Evolutionary conservation across 37 sponge, comb jelly and placozoan genomes (phyloP), one percentile per base, ranked within the genome.

Genomic region (Geodia barretti): DNA sequence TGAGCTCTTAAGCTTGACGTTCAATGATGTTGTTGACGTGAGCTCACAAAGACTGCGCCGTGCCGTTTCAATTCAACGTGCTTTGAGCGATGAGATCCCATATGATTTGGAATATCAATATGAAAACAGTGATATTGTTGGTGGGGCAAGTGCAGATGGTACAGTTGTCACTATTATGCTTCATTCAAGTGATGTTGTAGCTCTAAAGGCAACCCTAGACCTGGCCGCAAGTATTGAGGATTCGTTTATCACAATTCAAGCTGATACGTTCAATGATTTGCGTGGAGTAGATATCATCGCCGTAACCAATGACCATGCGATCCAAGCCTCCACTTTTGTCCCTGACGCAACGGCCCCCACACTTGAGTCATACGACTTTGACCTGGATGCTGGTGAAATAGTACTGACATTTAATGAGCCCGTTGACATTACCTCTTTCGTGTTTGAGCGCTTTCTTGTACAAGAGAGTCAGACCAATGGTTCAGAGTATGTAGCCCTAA

Each of bases 341-440:
- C 37, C 62, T 25, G 97, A 96, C 64, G 75, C 67, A 17, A 76
- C 39, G 2, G 59, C 82, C 26, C 97, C 97, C 21, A 66, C 26
- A 1, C 68, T 96, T 24, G 26, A 23, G 29, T 58, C n/a, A 24
- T 60, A 38, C 0, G 41, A 39, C n/a, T 78, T 96, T 21, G 84
- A 96, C 78, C 62, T 96, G 73, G 70, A 96, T 68, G 21, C 76
- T 60, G 94, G 94, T 0, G 71, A 87, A 39, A 39, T 93, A 0
- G 23, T 71, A 23, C 40, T 96, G 47, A 76, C 92, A 3, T 92
- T 92, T 54, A 77, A 84, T 84, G 90, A 93, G 42, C 90, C 94
- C 31, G 70, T 89, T 21, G 70, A 81, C 35, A 29, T 5, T 41
- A 59, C 36, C 8, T 54, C 75, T 0, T 74, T 87, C 40, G 28